Base-by-base conservation (phyloP, 2,888 invertebrate species). In the Mythimna pallens region DNA sequence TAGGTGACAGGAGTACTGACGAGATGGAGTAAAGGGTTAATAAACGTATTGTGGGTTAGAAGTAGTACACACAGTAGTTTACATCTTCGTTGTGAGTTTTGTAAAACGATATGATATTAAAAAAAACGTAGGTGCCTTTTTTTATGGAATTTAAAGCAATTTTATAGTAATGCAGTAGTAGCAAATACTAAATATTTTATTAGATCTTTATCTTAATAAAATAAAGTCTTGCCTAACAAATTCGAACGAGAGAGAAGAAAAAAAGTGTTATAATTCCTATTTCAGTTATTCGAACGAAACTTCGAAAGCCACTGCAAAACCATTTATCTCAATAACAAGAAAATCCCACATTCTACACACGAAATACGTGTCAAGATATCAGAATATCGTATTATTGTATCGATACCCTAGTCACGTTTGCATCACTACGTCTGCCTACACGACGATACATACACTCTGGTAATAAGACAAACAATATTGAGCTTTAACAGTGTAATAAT, bases 381-480 rank as follows among this genome's bases (percentile, higher is more conserved):
- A 84, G 89, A 87, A 86, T 73, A 76, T 86, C 82, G 83, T 89
- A 89, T 89, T 80, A 81, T 81, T 79, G 61, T 86, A 90, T 93
- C 93, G 92, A 93, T 89, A 92, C 91, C 89, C 76, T 52, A 68
- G 79, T 87, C 93, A 93, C 92, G 93, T 92, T 84, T 86, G 47
- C 91, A 89, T 88, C 92, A 91, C 92, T 92, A 91, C 71, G 70
- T 73, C 80, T 80, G 81, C 88, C 88, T 88, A 89, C n/a, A n/a
- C n/a, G n/a, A n/a, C 87, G 83, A 74, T 59, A 81, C 79, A 69
- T 82, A 79, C 72, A 80, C 76, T 74, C 58, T 74, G 25, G 58
- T 62, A 65, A 65, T 50, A 59, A 58, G 54, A 70, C 74, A 73
- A 70, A 72, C 74, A 75, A 86, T 81, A 87, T 81, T 84, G 54